Conservation (phyloP, 2,888 invertebrate genomes). For the Limnephilus auricula region DNA sequence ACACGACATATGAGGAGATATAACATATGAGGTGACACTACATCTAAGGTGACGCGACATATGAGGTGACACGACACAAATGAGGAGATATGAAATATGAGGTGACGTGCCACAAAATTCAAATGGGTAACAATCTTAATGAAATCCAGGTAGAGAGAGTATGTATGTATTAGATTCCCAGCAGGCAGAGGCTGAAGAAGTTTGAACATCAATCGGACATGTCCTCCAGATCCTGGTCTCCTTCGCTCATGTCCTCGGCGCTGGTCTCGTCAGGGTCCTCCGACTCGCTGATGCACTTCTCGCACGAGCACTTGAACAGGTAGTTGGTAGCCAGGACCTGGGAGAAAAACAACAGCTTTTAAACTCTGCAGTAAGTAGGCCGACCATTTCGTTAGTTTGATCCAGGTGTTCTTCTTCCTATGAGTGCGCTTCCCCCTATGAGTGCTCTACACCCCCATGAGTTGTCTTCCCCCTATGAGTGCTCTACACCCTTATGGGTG, state of each 20-base stretch:
- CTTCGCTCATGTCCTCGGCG: slow-evolving; percentile 84
- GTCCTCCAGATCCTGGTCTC: slow-evolving; percentile 75
- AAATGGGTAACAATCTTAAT: neutral
- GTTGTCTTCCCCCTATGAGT: too few species aligned
- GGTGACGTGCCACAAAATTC: neutral
- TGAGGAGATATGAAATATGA: too few species aligned
- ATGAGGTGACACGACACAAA: too few species aligned
- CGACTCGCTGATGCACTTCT: slow-evolving; percentile 85
- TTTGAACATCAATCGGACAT: slow-evolving; percentile 77
- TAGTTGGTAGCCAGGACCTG: slow-evolving; percentile 85
- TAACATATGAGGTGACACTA: neutral
- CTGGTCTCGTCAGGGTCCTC: slow-evolving; percentile 90
- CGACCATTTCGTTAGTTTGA: too few species aligned
- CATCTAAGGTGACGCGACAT: neutral
- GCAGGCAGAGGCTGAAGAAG: slow-evolving; percentile 75
- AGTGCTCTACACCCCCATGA: too few species aligned
- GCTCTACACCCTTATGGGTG: too few species aligned
- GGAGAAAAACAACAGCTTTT: slow-evolving; percentile 45
- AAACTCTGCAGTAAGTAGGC: too few species aligned
- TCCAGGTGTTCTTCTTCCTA: too few species aligned
- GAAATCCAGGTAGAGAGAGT: neutral
- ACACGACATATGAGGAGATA: neutral
- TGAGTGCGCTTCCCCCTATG: too few species aligned
- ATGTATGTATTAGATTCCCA: slow-evolving; percentile 70
- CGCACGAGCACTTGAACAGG: slow-evolving; percentile 89